Conservation (phyloP, 2,888 invertebrate species). For the Arenicola marina region DNA sequence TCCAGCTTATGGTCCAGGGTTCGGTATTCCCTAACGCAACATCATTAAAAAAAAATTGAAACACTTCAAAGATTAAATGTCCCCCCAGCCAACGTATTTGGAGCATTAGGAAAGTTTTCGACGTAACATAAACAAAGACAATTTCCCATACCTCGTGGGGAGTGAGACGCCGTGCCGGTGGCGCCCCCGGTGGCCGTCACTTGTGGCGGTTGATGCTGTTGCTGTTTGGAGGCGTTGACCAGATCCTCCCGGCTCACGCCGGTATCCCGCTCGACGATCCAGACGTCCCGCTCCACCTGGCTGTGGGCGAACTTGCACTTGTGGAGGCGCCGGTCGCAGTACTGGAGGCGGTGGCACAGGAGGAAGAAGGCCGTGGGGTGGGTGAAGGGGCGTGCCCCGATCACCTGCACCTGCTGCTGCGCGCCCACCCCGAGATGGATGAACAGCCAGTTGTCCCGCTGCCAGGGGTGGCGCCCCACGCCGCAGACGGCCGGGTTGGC, state of each 20-base stretch:
- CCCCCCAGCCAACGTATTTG: too few species aligned
- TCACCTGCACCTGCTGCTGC: slow-evolving; percentile 36
- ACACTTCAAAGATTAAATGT: too few species aligned
- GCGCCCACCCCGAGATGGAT: slow-evolving; percentile 42
- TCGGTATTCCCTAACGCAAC: too few species aligned
- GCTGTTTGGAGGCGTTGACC: too few species aligned
- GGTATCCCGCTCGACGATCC: slow-evolving; percentile 52
- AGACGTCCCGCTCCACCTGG: slow-evolving; percentile 51
- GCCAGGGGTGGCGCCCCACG: background rate
- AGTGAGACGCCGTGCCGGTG: too few species aligned
- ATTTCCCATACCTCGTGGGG: too few species aligned
- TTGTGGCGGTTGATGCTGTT: too few species aligned
- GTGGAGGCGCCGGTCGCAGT: slow-evolving; percentile 37
- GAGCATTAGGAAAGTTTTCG: too few species aligned
- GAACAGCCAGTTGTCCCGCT: slow-evolving; percentile 39
- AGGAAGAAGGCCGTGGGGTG: slow-evolving; percentile 49
- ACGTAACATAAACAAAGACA: too few species aligned
- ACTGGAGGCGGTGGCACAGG: slow-evolving; percentile 47
- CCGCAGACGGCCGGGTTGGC: slow-evolving; percentile 18
- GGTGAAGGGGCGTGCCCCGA: slow-evolving; percentile 45
- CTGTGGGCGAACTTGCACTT: slow-evolving; percentile 51
- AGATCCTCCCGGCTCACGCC: background rate
- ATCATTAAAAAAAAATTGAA: too few species aligned
- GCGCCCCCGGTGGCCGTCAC: too few species aligned
- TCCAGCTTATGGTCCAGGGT: too few species aligned